Conservation (phyloP, 1,140 invertebrate species). For the Pentalonia nigronervosa region DNA sequence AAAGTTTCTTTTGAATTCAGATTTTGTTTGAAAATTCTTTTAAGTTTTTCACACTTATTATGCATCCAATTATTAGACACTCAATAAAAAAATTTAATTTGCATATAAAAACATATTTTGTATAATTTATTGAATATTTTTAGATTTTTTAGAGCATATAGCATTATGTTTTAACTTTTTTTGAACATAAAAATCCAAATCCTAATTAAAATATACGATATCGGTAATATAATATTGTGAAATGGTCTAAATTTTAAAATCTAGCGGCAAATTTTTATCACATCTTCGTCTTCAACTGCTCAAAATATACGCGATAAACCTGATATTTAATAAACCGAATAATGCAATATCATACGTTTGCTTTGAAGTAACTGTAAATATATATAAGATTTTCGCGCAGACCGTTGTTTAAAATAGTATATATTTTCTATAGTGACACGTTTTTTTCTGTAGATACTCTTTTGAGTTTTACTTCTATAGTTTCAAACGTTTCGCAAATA, state of each 20-base stretch:
- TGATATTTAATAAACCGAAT: neutral
- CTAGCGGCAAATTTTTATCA: neutral
- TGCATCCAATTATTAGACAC: neutral
- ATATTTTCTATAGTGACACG: neutral
- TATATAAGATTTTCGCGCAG: neutral
- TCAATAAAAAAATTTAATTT: neutral
- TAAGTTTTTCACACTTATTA: no score
- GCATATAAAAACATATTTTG: neutral
- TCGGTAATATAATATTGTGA: neutral
- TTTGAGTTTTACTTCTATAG: neutral
- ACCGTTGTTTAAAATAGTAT: neutral
- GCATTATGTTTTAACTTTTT: neutral
- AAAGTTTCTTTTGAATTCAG: no score
- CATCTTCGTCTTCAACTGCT: neutral
- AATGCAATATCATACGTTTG: neutral
- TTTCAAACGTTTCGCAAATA: constrained; percentile 4
- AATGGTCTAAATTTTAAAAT: neutral
- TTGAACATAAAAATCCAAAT: neutral
- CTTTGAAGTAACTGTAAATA: neutral
- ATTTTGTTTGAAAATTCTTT: no score
- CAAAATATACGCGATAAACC: neutral
- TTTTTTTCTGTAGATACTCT: neutral
- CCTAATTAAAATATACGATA: neutral
- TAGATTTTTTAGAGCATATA: neutral
- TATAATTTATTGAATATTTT: neutral